These are phyloP conservation scores for Drosophila limbata DNA, from an alignment of 2,888 invertebrate species.

Conservation along the genomic window DNA sequence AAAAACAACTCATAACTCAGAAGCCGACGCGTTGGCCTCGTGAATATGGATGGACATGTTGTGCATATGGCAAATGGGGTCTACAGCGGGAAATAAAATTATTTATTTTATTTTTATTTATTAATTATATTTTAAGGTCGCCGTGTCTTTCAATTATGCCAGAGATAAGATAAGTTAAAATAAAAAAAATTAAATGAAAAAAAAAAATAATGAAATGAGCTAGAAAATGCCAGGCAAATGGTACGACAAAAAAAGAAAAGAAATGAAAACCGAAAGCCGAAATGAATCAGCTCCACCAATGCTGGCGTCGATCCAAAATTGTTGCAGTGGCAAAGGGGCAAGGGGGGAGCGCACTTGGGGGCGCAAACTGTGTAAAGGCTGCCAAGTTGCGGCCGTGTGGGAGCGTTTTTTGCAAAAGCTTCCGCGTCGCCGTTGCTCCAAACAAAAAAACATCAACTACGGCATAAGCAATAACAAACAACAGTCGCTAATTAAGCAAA, in stretches of 20 bases:
- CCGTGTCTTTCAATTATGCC: slow-evolving; percentile 50
- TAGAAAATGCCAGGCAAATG: slow-evolving; percentile 10
- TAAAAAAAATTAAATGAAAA: not conserved
- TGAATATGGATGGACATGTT: slow-evolving; percentile 31
- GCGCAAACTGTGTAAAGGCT: slow-evolving; percentile 20
- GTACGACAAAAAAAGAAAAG: not conserved
- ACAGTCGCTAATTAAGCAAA: slow-evolving; percentile 71
- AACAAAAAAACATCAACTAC: slow-evolving; percentile 9
- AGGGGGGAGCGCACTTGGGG: not conserved
- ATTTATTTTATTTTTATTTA: slow-evolving; percentile 42
- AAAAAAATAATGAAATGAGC: not conserved
- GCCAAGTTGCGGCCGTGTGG: slow-evolving; percentile 50
- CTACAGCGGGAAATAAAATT: slow-evolving; percentile 26
- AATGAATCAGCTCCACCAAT: slow-evolving; percentile 55
- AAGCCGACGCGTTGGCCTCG: slow-evolving; percentile 28
- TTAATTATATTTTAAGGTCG: slow-evolving; percentile 62
- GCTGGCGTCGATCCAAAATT: slow-evolving; percentile 52
- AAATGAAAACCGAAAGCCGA: slow-evolving; percentile 33
- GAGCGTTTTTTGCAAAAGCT: slow-evolving; percentile 49
- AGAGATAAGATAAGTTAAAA: slow-evolving; percentile 66
- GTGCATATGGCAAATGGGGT: slow-evolving; percentile 40
- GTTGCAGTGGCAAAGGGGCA: slow-evolving; percentile 9
- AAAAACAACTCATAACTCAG: slow-evolving; percentile 28
- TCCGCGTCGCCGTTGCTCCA: slow-evolving; percentile 21
- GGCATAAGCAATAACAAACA: slow-evolving; percentile 27